Evolutionary conservation across 2,797 vertebrate species (phyloP).

Genomic region (Muraenolepis orangiensis): DNA sequence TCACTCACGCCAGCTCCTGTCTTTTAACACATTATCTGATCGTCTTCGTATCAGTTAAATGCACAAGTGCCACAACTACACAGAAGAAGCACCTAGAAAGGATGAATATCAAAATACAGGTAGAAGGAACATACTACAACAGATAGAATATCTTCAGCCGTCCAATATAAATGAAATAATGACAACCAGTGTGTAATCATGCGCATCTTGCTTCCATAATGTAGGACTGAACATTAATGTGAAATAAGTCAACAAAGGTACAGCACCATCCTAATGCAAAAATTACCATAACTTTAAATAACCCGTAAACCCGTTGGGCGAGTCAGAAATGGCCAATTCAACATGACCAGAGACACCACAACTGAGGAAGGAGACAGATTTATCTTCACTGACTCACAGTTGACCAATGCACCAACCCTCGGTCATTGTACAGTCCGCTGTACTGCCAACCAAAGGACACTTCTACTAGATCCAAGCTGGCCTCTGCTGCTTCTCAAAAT

Average conservation of each 20-base stretch:
- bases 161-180: neutral
- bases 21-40: neutral
- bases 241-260: too few relatives aligned
- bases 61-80: neutral
- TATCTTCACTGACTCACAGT: constrained; percentile 32
- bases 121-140: too few relatives aligned
- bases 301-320: neutral
- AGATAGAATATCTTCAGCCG: too few relatives aligned
- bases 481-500: too few relatives aligned
- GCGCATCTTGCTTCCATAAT: neutral
- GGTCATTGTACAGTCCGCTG: constrained; percentile 17
- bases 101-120: neutral
- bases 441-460: constrained; percentile 11
- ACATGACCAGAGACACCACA: neutral
- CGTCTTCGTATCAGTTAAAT: neutral
- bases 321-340: neutral
- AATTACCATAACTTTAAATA: neutral
- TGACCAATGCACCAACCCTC: constrained; percentile 23
- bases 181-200: neutral
- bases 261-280: too few relatives aligned
- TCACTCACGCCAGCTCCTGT: neutral
- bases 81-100: neutral
- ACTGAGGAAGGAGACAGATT: constrained; percentile 42
- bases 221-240: neutral
- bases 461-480: neutral